Percentiles rank a stretch among this genome's conserved stretches.
Conservation (phyloP, 2,888 invertebrate genomes). For the Brenthis hecate region DNA sequence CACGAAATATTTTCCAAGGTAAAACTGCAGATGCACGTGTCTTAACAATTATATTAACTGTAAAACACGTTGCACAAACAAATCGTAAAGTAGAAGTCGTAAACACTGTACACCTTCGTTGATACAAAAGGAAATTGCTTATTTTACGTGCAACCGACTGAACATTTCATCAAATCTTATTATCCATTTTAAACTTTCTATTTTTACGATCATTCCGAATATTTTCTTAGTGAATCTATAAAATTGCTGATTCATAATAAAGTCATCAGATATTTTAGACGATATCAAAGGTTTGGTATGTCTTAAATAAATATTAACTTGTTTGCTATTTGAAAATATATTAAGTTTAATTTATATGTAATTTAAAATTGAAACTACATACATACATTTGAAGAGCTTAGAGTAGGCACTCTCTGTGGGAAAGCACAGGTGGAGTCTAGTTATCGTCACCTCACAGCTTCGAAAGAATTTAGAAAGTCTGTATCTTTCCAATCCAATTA, state of each 20-base stretch:
- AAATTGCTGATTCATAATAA: background rate
- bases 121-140: slow-evolving; percentile 79
- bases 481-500: slow-evolving; percentile 44
- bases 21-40: background rate
- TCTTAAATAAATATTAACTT: too few species aligned
- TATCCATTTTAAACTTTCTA: slow-evolving; percentile 57
- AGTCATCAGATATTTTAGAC: background rate
- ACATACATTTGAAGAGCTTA: background rate
- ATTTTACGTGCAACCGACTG: slow-evolving; percentile 74
- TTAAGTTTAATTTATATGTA: background rate
- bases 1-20: background rate
- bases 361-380: too few species aligned
- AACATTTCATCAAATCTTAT: slow-evolving; percentile 64
- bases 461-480: slow-evolving; percentile 41
- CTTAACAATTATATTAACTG: background rate
- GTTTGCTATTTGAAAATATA: too few species aligned
- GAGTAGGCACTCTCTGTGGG: slow-evolving; percentile 41
- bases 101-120: slow-evolving; percentile 74
- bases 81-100: slow-evolving; percentile 73
- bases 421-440: slow-evolving; percentile 48
- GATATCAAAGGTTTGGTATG: background rate
- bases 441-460: slow-evolving; percentile 45
- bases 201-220: slow-evolving; percentile 54
- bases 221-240: slow-evolving; percentile 6
- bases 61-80: slow-evolving; percentile 54